Conservation (phyloP, 2,888 invertebrate species). For the Phoronis australis region DNA sequence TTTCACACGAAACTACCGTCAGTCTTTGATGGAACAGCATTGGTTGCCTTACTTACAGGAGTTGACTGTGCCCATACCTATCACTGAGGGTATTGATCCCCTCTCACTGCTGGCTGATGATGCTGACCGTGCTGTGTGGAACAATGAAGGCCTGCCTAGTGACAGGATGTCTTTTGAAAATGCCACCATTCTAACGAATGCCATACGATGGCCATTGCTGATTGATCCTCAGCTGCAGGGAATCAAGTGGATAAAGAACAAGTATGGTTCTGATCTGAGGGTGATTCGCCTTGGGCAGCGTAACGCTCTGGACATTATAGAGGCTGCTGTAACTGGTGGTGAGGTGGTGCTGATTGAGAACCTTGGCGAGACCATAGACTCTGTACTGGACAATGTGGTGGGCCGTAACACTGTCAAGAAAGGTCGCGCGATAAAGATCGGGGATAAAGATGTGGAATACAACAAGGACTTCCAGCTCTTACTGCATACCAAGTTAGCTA, state of each 20-base stretch:
- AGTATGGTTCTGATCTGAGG: constrained; percentile 74
- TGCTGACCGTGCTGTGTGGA: constrained; percentile 91
- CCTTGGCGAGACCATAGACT: constrained; percentile 87
- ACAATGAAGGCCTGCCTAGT: constrained; percentile 91
- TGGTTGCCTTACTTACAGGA: constrained; percentile 71
- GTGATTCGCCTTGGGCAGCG: constrained; percentile 87
- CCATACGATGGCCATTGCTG: constrained; percentile 94
- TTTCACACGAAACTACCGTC: constrained; percentile 87
- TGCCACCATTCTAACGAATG: constrained; percentile 87
- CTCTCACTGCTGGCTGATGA: constrained; percentile 83
- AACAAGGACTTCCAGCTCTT: constrained; percentile 79
- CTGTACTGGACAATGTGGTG: constrained; percentile 83
- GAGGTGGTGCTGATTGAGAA: constrained; percentile 84
- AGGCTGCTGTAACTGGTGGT: constrained; percentile 69
- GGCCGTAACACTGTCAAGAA: constrained; percentile 92
- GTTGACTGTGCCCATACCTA: constrained; percentile 74
- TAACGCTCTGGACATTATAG: constrained; percentile 84
- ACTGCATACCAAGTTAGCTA: constrained; percentile 90
- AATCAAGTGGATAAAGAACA: constrained; percentile 94
- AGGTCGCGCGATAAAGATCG: constrained; percentile 92
- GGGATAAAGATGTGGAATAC: constrained; percentile 94
- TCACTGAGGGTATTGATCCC: constrained; percentile 83
- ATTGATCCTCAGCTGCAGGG: constrained; percentile 88
- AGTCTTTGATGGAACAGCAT: constrained; percentile 68
- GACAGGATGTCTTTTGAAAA: constrained; percentile 97